A percentile compares a stretch with the other conserved stretches of the same genome.
phyloP scores from a whole-genome alignment of 2,888 invertebrate species.

The Heteropelma amictum region DNA sequence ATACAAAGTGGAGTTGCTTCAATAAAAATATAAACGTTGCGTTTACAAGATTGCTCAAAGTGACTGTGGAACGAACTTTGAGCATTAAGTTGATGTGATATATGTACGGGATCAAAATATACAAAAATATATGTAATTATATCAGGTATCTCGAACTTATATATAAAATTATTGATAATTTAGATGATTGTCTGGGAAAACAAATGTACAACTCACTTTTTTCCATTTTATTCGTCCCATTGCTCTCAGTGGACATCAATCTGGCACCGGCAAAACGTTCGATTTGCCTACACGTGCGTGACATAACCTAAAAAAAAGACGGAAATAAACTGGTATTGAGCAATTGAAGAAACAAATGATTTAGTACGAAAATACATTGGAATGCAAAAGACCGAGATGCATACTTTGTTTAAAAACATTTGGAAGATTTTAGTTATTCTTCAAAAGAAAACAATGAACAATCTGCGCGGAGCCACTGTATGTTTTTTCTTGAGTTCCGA shows the following conservation, averaged over 20 bases:
- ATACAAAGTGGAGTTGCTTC: no score
- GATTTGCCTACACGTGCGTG: slow-evolving; percentile 57
- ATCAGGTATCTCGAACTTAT: background rate
- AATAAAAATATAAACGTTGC: no score
- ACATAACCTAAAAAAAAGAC: slow-evolving; percentile 60
- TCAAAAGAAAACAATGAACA: background rate
- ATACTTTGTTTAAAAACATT: slow-evolving; percentile 58
- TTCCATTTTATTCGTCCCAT: slow-evolving; percentile 61
- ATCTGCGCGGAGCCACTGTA: no score
- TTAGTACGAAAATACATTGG: background rate
- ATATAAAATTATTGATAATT: background rate
- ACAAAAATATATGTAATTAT: background rate
- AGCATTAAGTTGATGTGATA: no score
- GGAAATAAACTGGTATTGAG: background rate
- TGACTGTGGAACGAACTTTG: no score
- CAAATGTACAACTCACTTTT: slow-evolving; percentile 61
- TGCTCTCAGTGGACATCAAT: slow-evolving; percentile 41
- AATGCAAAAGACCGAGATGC: background rate
- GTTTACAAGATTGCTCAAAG: no score
- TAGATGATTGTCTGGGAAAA: background rate
- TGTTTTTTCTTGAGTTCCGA: no score
- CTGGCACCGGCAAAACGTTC: slow-evolving; percentile 47
- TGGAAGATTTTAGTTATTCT: background rate
- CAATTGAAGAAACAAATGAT: background rate
- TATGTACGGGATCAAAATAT: no score